Percentiles rank a stretch among this genome's conserved stretches.
Evolutionary conservation across 2,113 vertebrate species (phyloP).

Genomic region (Poecile atricapillus): DNA sequence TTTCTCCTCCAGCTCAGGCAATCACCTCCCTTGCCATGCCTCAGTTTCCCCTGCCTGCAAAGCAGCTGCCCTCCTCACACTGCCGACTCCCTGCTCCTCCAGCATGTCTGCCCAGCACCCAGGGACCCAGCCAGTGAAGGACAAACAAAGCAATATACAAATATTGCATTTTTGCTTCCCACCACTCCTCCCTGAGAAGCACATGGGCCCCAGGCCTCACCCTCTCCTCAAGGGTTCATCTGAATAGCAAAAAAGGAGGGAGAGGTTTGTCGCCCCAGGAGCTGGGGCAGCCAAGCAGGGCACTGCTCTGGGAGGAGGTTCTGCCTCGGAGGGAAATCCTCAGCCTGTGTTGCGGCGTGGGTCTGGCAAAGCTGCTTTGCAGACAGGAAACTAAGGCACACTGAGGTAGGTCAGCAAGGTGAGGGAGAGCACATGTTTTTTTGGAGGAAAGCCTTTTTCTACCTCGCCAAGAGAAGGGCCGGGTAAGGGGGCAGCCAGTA

Average conservation of each 20-base stretch:
- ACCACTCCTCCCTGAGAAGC: neutral
- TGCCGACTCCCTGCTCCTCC: neutral
- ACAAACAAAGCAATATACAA: conserved; percentile 28
- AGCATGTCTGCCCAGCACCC: neutral
- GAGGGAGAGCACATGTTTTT: neutral
- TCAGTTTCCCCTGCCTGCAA: neutral
- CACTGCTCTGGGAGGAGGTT: neutral
- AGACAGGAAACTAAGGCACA: neutral
- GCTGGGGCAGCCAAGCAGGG: neutral
- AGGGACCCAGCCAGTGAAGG: neutral
- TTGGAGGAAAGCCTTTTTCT: neutral
- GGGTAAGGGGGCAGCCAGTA: neutral
- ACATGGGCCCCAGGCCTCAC: neutral
- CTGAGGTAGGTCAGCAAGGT: neutral
- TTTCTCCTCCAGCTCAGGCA: neutral
- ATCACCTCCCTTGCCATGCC: neutral
- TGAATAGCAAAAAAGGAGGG: conserved; percentile 51
- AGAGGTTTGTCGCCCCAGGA: neutral
- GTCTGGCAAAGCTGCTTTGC: neutral
- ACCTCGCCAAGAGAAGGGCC: neutral
- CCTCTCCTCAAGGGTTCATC: conserved; percentile 36
- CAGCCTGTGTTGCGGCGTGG: neutral
- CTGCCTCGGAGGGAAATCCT: neutral
- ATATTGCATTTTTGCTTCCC: neutral
- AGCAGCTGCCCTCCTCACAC: neutral